A percentile compares a stretch with the other conserved stretches of the same genome.
Conservation (phyloP, 1,140 invertebrate species). For the roundworm (Caenorhabditis elegans) region DNA sequence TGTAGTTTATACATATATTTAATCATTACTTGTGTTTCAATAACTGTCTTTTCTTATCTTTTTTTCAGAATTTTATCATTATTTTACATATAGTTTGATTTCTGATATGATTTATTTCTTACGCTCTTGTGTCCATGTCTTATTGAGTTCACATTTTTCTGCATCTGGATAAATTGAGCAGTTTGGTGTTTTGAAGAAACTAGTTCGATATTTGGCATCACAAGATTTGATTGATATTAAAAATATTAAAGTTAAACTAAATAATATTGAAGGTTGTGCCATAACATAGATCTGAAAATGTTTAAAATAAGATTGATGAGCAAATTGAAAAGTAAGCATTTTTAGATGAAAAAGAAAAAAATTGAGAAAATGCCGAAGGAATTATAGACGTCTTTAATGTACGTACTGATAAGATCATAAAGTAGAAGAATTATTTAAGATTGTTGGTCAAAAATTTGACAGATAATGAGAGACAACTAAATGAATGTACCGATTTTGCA, state of each 20-base stretch:
- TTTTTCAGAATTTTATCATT: background rate
- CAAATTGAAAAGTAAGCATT: background rate
- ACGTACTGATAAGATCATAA: constrained; percentile 9
- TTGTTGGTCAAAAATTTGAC: background rate
- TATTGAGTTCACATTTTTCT: constrained; percentile 14
- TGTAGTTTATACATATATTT: background rate
- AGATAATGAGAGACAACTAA: background rate
- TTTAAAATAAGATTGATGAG: too few species aligned
- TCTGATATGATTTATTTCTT: background rate
- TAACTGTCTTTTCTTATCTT: background rate
- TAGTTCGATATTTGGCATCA: background rate
- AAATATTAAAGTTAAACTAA: background rate
- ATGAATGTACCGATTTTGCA: background rate
- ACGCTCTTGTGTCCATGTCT: background rate
- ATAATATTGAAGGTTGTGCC: background rate
- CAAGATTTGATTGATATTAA: background rate
- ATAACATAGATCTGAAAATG: constrained; percentile 30
- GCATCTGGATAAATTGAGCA: background rate
- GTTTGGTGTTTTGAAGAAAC: background rate
- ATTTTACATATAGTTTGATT: background rate
- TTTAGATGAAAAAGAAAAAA: background rate
- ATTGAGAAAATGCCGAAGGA: background rate
- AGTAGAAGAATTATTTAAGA: background rate
- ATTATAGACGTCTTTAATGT: background rate
- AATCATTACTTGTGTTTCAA: constrained; percentile 2